Evolutionary conservation across 2,113 vertebrate species (phyloP), one percentile per base, ranked within the genome.

Genomic region (Campylorhamphus procurvoides): DNA sequence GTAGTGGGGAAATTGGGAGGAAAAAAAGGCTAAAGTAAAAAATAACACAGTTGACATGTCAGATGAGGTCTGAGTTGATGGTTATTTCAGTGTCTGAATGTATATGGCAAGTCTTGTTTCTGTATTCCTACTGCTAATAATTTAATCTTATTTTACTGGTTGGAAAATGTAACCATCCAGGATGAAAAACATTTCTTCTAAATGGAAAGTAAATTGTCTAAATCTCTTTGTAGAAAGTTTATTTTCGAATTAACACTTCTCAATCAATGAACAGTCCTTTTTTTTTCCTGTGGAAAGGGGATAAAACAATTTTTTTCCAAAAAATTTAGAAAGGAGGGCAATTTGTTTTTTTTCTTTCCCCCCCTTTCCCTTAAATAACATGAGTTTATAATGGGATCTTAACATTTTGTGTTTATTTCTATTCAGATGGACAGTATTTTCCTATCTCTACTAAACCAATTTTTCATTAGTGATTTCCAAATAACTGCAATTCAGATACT

Each of bases 1-100:
- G 29, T 62, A 50, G 15, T 18, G 31, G 81, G 29, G 23, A 83
- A 79, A 35, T 2, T 3, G 4, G 15, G n/a, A n/a, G 37, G 29
- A 4, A 39, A 39, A 78, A 78, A 75, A 47, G 4, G 6, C 22
- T 73, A 23, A 84, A 59, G 39, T 18, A 23, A 37, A 78, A 15
- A 40, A 20, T 9, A 10, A 3, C 3, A 1, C 8, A 56, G 5
- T 3, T 67, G n/a, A 33, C 1, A 7, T 47, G 15, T 37, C 9
- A 7, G 24, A 1, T 27, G 2, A 27, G 9, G 29, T 33, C 29
- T 74, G 16, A 4, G 31, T 6, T 72, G 52, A 6, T 55, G 25
- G 24, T 85, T 40, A 35, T 18, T 85, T 83, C 18, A 28, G 50
- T 12, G 7, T 19, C 3, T 19, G 19, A 81, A 60, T 16, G 12